Evolutionary conservation across 2,797 vertebrate species (phyloP), one percentile per base, ranked within the genome.

Genomic region (Otolemur crassicaudatus): DNA sequence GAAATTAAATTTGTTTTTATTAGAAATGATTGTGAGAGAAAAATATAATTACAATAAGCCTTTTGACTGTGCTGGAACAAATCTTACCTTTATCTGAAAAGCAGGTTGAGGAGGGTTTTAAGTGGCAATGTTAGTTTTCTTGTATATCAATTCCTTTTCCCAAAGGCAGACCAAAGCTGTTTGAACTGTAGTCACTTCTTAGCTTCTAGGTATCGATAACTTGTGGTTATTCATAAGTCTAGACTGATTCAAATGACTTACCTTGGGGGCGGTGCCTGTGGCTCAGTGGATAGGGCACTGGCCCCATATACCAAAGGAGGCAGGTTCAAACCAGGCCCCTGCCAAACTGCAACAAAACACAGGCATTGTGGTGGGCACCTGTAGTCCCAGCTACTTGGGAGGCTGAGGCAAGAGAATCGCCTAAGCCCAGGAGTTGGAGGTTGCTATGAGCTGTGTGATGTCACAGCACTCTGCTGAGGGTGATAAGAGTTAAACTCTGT

Each of bases 1-100:
- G 65, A 96, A 87, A 60, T 37, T 69, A 94, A 87, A 49, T 37
- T 69, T 69, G 80, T 86, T 85, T 87, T 86, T 92, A 72, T 87
- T 56, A 81, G 79, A 65, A 31, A 25, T 75, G 34, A 83, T 27
- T 94, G 23, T 88, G 58, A 83, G 72, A 60, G 40, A 87, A 61
- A 40, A 31, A 73, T 70, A 5, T 95, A 75, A 65, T 80, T 91
- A 93, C 9, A 90, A 7, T 89, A 81, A 91, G 40, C 22, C 37
- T 90, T 84, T 84, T 91, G 65, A 86, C 58, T 94, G 8, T 81
- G 29, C 34, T 69, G 22, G 73, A 91, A 79, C 56, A 87, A 58
- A 84, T 93, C 63, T 94, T 90, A 70, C 40, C 31, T 37, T 79
- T 77, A 60, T 43, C 61, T 29, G 69, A 94, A 91, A 70, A 89